phyloP scores from a whole-genome alignment of 2,888 invertebrate species.

The Synanthedon formicaeformis region DNA sequence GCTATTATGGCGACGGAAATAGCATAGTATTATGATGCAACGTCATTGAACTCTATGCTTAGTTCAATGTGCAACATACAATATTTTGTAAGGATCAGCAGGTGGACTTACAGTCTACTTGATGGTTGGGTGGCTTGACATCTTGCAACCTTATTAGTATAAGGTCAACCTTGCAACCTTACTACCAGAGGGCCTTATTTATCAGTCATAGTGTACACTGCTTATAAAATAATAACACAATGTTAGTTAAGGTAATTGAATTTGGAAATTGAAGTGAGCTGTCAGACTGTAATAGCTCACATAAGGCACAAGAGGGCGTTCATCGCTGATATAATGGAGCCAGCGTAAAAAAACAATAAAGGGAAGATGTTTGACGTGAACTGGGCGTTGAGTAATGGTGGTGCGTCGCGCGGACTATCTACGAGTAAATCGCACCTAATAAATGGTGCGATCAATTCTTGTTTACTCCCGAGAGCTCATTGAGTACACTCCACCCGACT shows the following conservation, averaged over 20 bases:
- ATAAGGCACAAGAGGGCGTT: slow-evolving; percentile 13
- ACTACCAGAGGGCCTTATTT: too few species aligned
- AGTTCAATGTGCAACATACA: too few species aligned
- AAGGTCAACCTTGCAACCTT: too few species aligned
- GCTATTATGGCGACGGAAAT: too few species aligned
- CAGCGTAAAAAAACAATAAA: slow-evolving; percentile 48
- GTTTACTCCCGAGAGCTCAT: slow-evolving; percentile 34
- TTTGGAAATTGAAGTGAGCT: neutral
- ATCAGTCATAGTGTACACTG: too few species aligned
- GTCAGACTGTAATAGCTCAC: slow-evolving; percentile 14
- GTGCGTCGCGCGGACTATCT: slow-evolving; percentile 33
- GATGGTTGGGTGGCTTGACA: too few species aligned
- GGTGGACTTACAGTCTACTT: too few species aligned
- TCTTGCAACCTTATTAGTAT: too few species aligned
- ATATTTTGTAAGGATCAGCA: too few species aligned
- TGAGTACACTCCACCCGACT: slow-evolving; percentile 12
- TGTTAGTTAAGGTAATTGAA: neutral
- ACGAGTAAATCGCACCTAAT: slow-evolving; percentile 41
- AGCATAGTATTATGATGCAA: too few species aligned
- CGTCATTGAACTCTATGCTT: too few species aligned
- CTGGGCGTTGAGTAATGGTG: slow-evolving; percentile 19
- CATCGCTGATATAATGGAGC: slow-evolving; percentile 11
- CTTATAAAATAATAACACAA: neutral
- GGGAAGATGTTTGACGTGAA: slow-evolving; percentile 35
- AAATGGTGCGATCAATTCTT: slow-evolving; percentile 60